phyloP scores from a whole-genome alignment of 2,888 invertebrate genomes.

The Lasioglossum oenotherae region DNA sequence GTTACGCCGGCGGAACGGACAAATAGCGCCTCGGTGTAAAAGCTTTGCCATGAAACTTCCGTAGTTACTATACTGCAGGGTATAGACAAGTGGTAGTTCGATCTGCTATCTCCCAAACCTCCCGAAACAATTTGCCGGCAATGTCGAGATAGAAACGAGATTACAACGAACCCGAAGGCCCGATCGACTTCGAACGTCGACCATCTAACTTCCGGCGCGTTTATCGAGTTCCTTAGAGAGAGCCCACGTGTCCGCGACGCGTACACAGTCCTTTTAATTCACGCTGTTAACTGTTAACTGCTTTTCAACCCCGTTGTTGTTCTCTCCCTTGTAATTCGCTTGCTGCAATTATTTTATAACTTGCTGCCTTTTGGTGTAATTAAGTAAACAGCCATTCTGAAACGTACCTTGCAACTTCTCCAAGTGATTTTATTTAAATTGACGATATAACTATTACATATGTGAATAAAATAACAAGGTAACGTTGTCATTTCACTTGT shows the following conservation, averaged over 20 bases:
- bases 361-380: no score
- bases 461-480: no score
- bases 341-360: no score
- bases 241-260: conserved; percentile 19
- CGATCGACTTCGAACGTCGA: conserved; percentile 37
- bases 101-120: conserved; percentile 40
- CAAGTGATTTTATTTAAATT: no score
- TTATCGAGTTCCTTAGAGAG: conserved; percentile 51
- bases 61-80: conserved; percentile 16
- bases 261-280: conserved; percentile 40
- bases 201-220: conserved; percentile 44
- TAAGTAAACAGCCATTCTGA: no score
- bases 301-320: background rate
- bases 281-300: conserved; percentile 43
- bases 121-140: conserved; percentile 55
- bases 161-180: conserved; percentile 45
- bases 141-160: conserved; percentile 50
- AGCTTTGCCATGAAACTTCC: conserved; percentile 23
- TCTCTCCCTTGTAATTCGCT: background rate
- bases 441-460: no score
- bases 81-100: conserved; percentile 15
- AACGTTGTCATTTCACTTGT: no score
- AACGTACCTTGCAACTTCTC: no score
- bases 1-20: background rate
- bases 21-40: conserved; percentile 11